phyloP scores from a whole-genome alignment of 2,888 invertebrate species.

The Dicycla oo region DNA sequence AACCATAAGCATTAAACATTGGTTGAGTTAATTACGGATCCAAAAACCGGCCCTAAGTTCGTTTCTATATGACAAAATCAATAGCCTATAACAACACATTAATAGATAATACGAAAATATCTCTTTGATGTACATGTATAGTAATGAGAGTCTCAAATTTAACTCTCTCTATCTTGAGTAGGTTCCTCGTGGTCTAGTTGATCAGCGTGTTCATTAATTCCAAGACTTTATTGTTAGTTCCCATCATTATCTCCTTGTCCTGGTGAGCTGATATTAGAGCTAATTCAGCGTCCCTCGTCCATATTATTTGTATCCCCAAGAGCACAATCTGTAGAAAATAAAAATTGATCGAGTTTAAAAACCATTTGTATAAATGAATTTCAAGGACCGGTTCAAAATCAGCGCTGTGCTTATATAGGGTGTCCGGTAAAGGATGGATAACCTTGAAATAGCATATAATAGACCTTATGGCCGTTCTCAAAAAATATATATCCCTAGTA shows the following conservation, averaged over 20 bases:
- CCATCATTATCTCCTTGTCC: constrained; percentile 98
- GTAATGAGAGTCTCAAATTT: constrained; percentile 99
- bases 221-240: constrained; percentile 98
- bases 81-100: no score
- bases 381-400: neutral
- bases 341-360: neutral
- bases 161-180: constrained; percentile 96
- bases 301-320: constrained; percentile 98
- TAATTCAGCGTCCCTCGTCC: constrained; percentile 98
- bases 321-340: constrained; percentile 92
- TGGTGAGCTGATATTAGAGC: constrained; percentile 97
- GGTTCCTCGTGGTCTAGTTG: constrained; percentile 98
- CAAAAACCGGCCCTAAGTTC: no score
- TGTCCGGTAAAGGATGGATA: no score
- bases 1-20: no score
- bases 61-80: no score
- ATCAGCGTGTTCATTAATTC: constrained; percentile 98
- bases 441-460: no score
- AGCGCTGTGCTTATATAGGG: neutral
- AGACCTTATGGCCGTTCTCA: no score
- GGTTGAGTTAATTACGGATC: no score
- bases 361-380: no score
- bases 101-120: constrained; percentile 94
- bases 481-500: no score
- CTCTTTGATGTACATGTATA: constrained; percentile 99